Base-by-base conservation (phyloP, 2,888 invertebrate species). In the Apamea anceps region DNA sequence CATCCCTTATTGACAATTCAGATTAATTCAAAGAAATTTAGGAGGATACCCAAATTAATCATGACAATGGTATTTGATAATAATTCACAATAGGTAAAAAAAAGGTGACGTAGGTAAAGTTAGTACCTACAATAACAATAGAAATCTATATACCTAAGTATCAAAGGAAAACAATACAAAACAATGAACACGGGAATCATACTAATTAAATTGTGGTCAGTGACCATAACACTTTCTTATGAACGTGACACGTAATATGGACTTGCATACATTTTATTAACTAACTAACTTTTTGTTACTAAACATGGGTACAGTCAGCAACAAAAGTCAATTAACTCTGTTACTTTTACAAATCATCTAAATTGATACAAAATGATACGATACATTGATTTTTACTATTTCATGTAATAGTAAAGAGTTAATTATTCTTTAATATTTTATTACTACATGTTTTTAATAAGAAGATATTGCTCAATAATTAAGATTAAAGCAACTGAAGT, bases 201-300 rank as follows among this genome's bases (percentile, higher is more conserved):
- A 67, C n/a, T 8, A 42, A 66, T 65, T 42, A 28, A 51, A 45
- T 60, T 72, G 80, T 54, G 60, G 80, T 80, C 8, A 60, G 2
- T 42, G 28, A 66, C 32, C 37, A 54, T 65, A 12, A 37, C 21
- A 8, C 45, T 67, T 66, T 80, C 72, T 42, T n/a, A 60, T 66
- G 4, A 60, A 79, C 37, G 15, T 57, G 37, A 25, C 37, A 57
- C 70, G n/a, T 57, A 37, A 28, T 60, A 32, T 15, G 12, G 21
- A 57, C 12, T 2, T 77, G 8, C 18, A 42, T 7, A 6, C 6
- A 68, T 12, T 51, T 76, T 28, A 28, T 7, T n/a, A 51, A 62
- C 42, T 6, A 42, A 7, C 7, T 42, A 42, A 42, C 6, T 42
- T 42, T 42, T 42, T 7, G 42, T 42, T 42, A 42, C 42, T 42